Evolutionary conservation across 2,113 vertebrate genomes (phyloP).

Genomic region (Hydrochoerus hydrochaeris): DNA sequence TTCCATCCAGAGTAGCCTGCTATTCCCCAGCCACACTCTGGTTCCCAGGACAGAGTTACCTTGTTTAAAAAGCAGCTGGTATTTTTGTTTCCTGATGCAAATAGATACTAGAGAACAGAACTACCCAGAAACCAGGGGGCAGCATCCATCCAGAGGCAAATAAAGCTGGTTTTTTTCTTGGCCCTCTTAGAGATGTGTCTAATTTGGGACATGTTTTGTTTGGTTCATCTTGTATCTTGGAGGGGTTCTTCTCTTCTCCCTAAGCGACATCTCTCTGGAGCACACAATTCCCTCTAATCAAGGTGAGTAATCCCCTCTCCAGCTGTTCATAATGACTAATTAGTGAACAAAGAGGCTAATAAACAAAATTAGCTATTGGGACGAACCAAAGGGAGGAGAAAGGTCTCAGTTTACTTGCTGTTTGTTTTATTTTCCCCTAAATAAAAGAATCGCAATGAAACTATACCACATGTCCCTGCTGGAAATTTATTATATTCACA

Average conservation of each 20-base stretch:
- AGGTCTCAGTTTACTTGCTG: neutral
- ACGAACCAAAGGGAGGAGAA: slow-evolving; percentile 58
- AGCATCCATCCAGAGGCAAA: neutral
- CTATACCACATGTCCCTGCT: neutral
- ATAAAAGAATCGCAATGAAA: neutral
- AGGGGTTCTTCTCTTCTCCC: neutral
- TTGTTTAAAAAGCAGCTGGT: slow-evolving; percentile 39
- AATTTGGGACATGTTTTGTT: neutral
- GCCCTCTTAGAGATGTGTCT: slow-evolving; percentile 2
- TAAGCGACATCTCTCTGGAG: slow-evolving; percentile 48
- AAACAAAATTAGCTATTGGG: slow-evolving; percentile 54
- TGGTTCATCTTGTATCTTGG: slow-evolving; percentile 52
- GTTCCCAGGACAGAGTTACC: slow-evolving; percentile 12
- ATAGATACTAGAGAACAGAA: slow-evolving; percentile 5
- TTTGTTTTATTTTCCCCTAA: neutral
- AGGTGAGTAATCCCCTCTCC: slow-evolving; percentile 58
- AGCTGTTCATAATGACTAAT: slow-evolving; percentile 57
- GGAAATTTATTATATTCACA: neutral
- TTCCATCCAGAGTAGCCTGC: neutral
- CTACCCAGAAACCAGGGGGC: slow-evolving; percentile 48
- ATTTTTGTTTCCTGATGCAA: slow-evolving; percentile 50
- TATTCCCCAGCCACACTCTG: neutral
- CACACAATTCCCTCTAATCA: slow-evolving; percentile 36
- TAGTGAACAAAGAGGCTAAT: slow-evolving; percentile 54
- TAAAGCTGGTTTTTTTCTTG: slow-evolving; percentile 27